phyloP scores from a whole-genome alignment of 2,113 vertebrate genomes.

The Calypte anna region DNA sequence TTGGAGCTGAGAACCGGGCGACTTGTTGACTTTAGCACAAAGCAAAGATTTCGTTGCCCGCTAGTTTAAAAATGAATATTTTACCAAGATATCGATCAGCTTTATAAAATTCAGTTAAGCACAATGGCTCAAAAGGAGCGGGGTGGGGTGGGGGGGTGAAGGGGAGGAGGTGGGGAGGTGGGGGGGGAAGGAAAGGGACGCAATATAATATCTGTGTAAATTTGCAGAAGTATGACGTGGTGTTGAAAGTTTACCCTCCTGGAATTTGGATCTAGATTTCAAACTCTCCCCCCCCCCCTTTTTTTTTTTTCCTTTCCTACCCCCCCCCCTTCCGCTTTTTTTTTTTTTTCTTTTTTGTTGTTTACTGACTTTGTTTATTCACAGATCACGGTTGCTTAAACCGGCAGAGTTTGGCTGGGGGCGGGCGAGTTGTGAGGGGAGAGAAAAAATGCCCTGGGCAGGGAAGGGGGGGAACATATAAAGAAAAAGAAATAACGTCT shows the following conservation, averaged over 20 bases:
- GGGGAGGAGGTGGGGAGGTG: not conserved
- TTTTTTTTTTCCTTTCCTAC: slow-evolving; percentile 74
- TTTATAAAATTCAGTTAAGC: slow-evolving; percentile 95
- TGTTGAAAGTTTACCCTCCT: slow-evolving; percentile 91
- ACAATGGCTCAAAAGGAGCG: slow-evolving; percentile 84
- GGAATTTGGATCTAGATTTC: slow-evolving; percentile 86
- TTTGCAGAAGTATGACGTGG: slow-evolving; percentile 90
- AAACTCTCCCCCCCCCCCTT: not conserved
- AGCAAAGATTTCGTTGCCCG: slow-evolving; percentile 99
- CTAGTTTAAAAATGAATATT: slow-evolving; percentile 99
- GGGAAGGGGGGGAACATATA: not conserved
- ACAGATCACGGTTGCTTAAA: slow-evolving; percentile 88
- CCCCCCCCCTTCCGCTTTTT: no score
- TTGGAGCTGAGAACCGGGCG: slow-evolving; percentile 92
- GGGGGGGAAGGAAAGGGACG: slow-evolving; percentile 80
- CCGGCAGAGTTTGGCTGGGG: slow-evolving; percentile 53
- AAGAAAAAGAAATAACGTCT: not conserved
- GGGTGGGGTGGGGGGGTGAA: not conserved
- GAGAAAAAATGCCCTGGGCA: not conserved
- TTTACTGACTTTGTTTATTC: slow-evolving; percentile 95
- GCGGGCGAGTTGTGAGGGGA: not conserved
- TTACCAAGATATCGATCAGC: slow-evolving; percentile 99
- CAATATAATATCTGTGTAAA: slow-evolving; percentile 96
- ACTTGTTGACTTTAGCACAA: slow-evolving; percentile 99
- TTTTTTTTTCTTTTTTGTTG: slow-evolving; percentile 83